A percentile compares a stretch with the other conserved stretches of the same genome.
phyloP scores from a whole-genome alignment of 64 coral and sea anemone genomes.

The Pocillopora damicornis region DNA sequence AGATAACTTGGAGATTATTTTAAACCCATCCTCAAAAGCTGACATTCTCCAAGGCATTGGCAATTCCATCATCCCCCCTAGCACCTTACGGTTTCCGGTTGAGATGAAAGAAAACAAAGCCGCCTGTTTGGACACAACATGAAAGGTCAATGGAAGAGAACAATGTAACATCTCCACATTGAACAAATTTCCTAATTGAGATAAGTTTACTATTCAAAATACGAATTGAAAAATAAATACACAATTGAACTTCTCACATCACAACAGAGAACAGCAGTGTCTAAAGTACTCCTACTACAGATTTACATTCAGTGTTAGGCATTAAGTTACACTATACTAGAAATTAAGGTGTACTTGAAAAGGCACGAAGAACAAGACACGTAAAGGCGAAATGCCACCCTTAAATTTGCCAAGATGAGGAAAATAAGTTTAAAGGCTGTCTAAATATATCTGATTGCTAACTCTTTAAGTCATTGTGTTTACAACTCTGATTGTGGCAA shows the following conservation, averaged over 20 bases:
- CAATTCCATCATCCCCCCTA: not conserved
- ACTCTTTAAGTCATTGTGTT: not conserved
- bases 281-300: too few relatives aligned
- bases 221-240: too few relatives aligned
- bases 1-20: not conserved
- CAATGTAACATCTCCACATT: too few relatives aligned
- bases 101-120: not conserved
- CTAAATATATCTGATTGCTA: not conserved
- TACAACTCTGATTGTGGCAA: not conserved
- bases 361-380: too few relatives aligned
- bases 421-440: not conserved
- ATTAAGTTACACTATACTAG: too few relatives aligned
- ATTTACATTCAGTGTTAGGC: too few relatives aligned
- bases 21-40: not conserved
- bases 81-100: not conserved
- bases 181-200: too few relatives aligned
- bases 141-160: not conserved
- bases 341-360: too few relatives aligned
- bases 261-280: too few relatives aligned
- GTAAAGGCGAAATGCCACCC: too few relatives aligned
- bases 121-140: not conserved
- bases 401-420: not conserved
- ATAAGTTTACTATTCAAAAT: too few relatives aligned
- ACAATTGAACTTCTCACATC: too few relatives aligned
- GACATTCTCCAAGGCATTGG: not conserved